Evolutionary conservation across 2,888 invertebrate genomes (phyloP).

Genomic region (Mimachlamys varia): DNA sequence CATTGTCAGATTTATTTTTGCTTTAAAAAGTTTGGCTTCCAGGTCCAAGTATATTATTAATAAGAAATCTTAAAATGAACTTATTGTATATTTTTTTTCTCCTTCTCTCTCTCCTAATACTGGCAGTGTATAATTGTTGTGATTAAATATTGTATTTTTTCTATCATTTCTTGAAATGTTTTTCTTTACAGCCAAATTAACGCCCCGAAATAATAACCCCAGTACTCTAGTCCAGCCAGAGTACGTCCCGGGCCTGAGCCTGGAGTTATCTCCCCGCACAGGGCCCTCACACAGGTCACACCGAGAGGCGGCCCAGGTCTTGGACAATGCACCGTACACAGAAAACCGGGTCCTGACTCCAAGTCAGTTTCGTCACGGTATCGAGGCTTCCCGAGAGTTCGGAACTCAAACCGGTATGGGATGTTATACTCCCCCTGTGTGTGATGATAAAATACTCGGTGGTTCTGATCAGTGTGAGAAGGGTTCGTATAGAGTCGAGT

Average conservation of each 20-base stretch:
- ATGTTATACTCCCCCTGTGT: slow-evolving; percentile 29
- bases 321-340: slow-evolving; percentile 66
- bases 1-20: background rate
- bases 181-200: slow-evolving; percentile 64
- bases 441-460: background rate
- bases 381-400: slow-evolving; percentile 71
- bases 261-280: slow-evolving; percentile 52
- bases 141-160: background rate
- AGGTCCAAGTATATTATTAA: background rate
- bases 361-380: slow-evolving; percentile 81
- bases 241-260: slow-evolving; percentile 64
- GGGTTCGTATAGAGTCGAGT: slow-evolving; percentile 14
- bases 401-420: slow-evolving; percentile 75
- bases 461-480: background rate
- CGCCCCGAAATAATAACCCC: slow-evolving; percentile 58
- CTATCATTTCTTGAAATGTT: slow-evolving; percentile 13
- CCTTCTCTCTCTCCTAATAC: background rate
- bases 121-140: background rate
- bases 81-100: no score
- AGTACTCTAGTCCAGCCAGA: slow-evolving; percentile 54
- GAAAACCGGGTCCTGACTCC: slow-evolving; percentile 84
- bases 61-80: background rate
- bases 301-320: slow-evolving; percentile 34
- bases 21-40: background rate
- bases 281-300: slow-evolving; percentile 41